These are phyloP conservation scores for Heteractis magnifica DNA, from an alignment of 92 coral and sea anemone genomes.

Conservation along the genomic window DNA sequence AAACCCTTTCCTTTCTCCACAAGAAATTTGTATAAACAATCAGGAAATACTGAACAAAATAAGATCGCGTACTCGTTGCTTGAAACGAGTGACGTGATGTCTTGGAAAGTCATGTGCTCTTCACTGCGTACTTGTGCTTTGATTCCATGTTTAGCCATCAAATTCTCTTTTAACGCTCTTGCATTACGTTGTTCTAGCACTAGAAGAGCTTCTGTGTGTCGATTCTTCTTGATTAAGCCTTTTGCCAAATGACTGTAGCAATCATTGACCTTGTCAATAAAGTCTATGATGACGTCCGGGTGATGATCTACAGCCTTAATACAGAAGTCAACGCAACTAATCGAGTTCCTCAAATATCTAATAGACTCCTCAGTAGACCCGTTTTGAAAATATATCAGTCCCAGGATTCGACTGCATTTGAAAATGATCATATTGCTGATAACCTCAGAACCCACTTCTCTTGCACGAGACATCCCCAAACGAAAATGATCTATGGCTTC, in stretches of 20 bases:
- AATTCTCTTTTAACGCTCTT: neutral
- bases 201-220: neutral
- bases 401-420: neutral
- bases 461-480: neutral
- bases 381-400: neutral
- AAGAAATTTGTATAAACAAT: neutral
- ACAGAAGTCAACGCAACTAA: neutral
- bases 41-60: neutral
- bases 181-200: slow-evolving; percentile 3
- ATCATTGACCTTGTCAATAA: neutral
- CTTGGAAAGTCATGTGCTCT: neutral
- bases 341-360: neutral
- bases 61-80: neutral
- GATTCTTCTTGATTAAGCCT: neutral
- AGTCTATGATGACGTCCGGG: neutral
- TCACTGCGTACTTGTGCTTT: neutral
- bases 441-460: neutral
- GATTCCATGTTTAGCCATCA: neutral
- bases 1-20: neutral
- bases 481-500: neutral
- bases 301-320: neutral
- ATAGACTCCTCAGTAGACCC: neutral
- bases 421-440: neutral
- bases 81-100: neutral
- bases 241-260: neutral